phyloP scores from a whole-genome alignment of 2,797 vertebrate species.

The Heterohyrax brucei region DNA sequence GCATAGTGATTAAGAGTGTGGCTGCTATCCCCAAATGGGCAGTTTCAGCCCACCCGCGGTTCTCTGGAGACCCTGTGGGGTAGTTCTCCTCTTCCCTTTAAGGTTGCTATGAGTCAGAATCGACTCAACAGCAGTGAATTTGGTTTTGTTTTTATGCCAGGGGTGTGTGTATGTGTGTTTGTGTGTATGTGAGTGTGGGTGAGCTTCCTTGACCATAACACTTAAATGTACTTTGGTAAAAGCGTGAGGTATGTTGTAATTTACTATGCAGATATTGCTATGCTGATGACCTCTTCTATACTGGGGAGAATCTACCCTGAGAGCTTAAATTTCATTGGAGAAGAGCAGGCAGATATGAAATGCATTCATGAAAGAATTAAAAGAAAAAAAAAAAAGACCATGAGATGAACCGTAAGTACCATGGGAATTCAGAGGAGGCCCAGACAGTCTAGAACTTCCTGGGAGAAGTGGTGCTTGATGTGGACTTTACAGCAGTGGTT shows the following conservation, averaged over 20 bases:
- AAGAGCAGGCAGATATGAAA: neutral
- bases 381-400: neutral
- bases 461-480: neutral
- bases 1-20: too few species aligned
- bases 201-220: neutral
- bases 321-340: conserved; percentile 10
- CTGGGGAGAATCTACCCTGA: neutral
- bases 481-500: neutral
- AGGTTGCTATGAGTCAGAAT: too few species aligned
- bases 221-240: neutral
- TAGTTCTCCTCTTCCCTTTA: too few species aligned
- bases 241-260: neutral
- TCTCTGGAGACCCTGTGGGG: too few species aligned
- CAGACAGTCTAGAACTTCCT: neutral
- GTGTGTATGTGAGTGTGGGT: neutral
- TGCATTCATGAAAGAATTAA: neutral
- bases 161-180: neutral
- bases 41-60: too few species aligned
- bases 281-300: neutral
- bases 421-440: neutral
- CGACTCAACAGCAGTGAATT: too few species aligned
- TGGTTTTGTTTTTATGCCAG: neutral
- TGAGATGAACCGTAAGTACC: neutral
- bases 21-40: too few species aligned
- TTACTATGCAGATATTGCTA: neutral